A percentile compares a stretch with the other conserved stretches of the same genome.
phyloP scores from a whole-genome alignment of 2,888 invertebrate genomes.

The Stenodera caucasica region DNA sequence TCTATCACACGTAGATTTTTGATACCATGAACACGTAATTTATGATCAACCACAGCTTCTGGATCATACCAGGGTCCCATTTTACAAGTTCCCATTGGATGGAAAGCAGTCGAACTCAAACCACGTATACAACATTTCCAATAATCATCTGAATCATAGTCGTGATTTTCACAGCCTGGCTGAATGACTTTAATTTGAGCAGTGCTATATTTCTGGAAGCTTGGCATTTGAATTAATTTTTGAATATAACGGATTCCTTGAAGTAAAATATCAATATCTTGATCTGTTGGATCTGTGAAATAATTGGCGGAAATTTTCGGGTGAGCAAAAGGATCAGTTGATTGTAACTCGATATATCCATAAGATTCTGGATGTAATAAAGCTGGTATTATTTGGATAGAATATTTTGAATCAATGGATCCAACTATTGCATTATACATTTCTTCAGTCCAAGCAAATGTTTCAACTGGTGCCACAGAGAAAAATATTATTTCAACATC shows the following conservation, averaged over 20 bases:
- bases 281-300: constrained; percentile 65
- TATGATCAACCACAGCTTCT: too few species aligned
- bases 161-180: constrained; percentile 57
- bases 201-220: constrained; percentile 57
- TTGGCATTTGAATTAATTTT: constrained; percentile 55
- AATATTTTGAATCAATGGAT: constrained; percentile 56
- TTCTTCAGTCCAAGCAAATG: constrained; percentile 61
- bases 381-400: constrained; percentile 36
- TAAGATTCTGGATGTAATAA: constrained; percentile 72
- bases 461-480: constrained; percentile 57
- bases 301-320: constrained; percentile 80
- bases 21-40: too few species aligned
- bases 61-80: too few species aligned
- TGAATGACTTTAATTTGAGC: constrained; percentile 53
- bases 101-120: too few species aligned
- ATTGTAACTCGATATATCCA: constrained; percentile 67
- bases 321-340: constrained; percentile 69
- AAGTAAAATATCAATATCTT: constrained; percentile 52
- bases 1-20: constrained; percentile 60
- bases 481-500: constrained; percentile 72
- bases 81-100: too few species aligned
- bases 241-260: constrained; percentile 58
- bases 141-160: constrained; percentile 57
- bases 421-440: constrained; percentile 62
- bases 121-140: constrained; percentile 59